A percentile compares a stretch with the other conserved stretches of the same genome.
phyloP scores from a whole-genome alignment of 2,888 invertebrate genomes.

The Muscina levida region DNA sequence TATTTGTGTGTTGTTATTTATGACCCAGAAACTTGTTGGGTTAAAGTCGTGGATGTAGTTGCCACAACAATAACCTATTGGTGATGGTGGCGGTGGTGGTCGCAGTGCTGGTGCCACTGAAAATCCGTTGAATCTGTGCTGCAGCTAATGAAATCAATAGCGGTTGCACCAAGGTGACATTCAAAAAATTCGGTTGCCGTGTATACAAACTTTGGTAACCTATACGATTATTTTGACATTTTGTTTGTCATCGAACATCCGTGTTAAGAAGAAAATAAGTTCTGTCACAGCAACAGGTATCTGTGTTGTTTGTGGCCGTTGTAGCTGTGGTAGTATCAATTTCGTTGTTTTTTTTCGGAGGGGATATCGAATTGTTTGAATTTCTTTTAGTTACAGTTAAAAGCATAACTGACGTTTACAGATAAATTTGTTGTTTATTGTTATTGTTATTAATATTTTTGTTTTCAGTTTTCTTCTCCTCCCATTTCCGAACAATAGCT shows the following conservation, averaged over 20 bases:
- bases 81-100: no score
- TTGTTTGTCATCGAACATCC: slow-evolving; percentile 21
- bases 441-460: background rate
- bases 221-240: background rate
- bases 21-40: no score
- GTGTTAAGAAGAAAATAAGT: no score
- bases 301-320: no score
- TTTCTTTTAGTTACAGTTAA: slow-evolving; percentile 29
- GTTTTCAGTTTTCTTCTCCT: no score
- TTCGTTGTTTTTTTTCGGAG: background rate
- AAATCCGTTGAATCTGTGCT: background rate
- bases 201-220: background rate
- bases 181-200: background rate
- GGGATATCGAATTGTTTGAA: background rate
- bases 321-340: background rate
- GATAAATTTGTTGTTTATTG: slow-evolving; percentile 28
- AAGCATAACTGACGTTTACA: slow-evolving; percentile 30
- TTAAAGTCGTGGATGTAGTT: no score
- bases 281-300: background rate
- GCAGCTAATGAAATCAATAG: background rate
- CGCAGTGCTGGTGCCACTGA: no score
- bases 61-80: no score
- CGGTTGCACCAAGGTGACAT: background rate
- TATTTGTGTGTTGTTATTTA: no score
- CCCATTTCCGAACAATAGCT: background rate